Conservation (phyloP, 2,888 invertebrate species). For the Drosophila sordidula region DNA sequence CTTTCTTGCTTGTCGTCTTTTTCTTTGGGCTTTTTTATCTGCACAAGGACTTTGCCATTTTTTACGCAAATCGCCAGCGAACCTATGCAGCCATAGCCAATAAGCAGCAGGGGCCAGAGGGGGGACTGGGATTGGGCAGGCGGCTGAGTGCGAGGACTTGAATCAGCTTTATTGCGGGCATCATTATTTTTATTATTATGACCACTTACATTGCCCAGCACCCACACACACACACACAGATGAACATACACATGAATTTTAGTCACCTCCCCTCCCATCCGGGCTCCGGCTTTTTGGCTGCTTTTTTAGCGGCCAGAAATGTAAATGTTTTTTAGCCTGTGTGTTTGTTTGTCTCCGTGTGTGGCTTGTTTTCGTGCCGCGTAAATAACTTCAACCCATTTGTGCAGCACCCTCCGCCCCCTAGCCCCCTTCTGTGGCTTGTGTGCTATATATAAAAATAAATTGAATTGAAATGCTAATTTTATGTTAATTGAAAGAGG, state of each 20-base stretch:
- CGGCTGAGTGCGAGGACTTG: constrained; percentile 69
- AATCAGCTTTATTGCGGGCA: constrained; percentile 84
- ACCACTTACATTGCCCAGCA: constrained; percentile 75
- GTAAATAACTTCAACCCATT: constrained; percentile 81
- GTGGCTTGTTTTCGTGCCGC: constrained; percentile 36
- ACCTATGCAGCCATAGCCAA: constrained; percentile 52
- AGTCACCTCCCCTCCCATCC: not conserved
- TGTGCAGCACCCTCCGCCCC: constrained; percentile 31
- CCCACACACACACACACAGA: constrained; percentile 42
- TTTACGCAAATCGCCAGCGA: constrained; percentile 75
- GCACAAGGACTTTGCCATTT: constrained; percentile 62
- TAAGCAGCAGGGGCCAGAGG: constrained; percentile 31
- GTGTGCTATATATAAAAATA: constrained; percentile 73
- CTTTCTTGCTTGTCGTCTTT: constrained; percentile 16
- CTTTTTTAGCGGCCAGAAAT: constrained; percentile 61
- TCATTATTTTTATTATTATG: constrained; percentile 85
- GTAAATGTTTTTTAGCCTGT: constrained; percentile 62
- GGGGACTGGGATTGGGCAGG: not conserved
- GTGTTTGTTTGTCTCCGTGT: constrained; percentile 17
- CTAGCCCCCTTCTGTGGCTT: not conserved
- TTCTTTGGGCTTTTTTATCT: constrained; percentile 60
- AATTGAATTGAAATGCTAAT: constrained; percentile 84
- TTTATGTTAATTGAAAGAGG: constrained; percentile 84
- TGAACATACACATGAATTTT: constrained; percentile 66
- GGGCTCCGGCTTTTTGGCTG: constrained; percentile 13